These are phyloP conservation scores for Adelosebastes latens DNA, from an alignment of 2,797 vertebrate species.

Conservation along the genomic window DNA sequence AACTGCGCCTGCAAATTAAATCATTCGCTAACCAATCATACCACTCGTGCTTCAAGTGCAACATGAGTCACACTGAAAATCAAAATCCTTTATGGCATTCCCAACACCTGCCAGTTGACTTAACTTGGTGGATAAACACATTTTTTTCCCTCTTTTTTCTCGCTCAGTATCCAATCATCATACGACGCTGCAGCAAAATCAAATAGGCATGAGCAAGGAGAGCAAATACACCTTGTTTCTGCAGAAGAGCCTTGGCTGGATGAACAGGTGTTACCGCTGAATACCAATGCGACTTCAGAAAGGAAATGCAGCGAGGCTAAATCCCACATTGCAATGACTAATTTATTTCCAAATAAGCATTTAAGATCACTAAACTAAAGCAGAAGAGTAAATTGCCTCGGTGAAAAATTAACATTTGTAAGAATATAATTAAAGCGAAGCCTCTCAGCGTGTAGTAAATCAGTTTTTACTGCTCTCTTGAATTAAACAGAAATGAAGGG, in stretches of 20 bases:
- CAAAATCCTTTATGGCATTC: constrained; percentile 16
- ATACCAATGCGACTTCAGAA: constrained; percentile 53
- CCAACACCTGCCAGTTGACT: constrained; percentile 46
- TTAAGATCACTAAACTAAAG: constrained; percentile 49
- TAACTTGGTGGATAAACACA: constrained; percentile 34
- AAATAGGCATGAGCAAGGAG: constrained; percentile 27
- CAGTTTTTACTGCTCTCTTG: constrained; percentile 51
- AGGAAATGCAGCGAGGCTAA: constrained; percentile 40
- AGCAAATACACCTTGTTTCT: constrained; percentile 32
- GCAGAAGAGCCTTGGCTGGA: constrained; percentile 43
- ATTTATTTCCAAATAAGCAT: constrained; percentile 56
- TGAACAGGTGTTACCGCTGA: constrained; percentile 64
- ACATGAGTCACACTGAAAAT: constrained; percentile 41
- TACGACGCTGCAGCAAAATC: constrained; percentile 11
- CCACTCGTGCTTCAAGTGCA: constrained; percentile 24
- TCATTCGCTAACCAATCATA: constrained; percentile 45
- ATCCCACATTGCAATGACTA: constrained; percentile 46
- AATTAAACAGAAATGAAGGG: constrained; percentile 50
- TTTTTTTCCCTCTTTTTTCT: neutral
- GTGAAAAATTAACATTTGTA: constrained; percentile 32
- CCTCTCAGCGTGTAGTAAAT: constrained; percentile 42
- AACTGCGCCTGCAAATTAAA: constrained; percentile 42
- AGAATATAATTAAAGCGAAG: constrained; percentile 35
- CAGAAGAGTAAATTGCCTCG: constrained; percentile 24
- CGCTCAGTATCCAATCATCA: constrained; percentile 26